These are phyloP conservation scores for Arrhopalites spinosus DNA, from an alignment of 2,888 invertebrate species.

Conservation along the genomic window DNA sequence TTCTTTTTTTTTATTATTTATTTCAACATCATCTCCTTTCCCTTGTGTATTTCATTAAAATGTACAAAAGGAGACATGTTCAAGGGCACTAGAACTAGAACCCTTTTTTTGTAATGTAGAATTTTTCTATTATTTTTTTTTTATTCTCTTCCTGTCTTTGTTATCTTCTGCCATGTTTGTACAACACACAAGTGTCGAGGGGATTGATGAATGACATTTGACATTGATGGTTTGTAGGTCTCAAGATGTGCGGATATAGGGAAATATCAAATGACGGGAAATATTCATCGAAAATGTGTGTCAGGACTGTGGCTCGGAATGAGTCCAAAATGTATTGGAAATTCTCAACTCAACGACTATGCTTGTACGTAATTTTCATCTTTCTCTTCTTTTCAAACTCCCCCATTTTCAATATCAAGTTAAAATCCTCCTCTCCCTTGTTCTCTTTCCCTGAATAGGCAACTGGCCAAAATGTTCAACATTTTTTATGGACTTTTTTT, in stretches of 20 bases:
- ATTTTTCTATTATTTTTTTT: too few relatives aligned
- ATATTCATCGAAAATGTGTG: constrained; percentile 72
- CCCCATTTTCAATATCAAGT: not conserved
- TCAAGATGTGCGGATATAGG: constrained; percentile 81
- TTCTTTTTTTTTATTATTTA: not conserved
- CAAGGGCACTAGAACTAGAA: too few relatives aligned
- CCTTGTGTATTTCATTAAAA: too few relatives aligned
- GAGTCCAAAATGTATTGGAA: constrained; percentile 71
- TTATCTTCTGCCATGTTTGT: too few relatives aligned
- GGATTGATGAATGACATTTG: too few relatives aligned
- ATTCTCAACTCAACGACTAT: constrained; percentile 85
- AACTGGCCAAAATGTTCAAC: constrained; percentile 23
- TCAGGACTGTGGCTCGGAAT: constrained; percentile 81
- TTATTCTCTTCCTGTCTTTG: too few relatives aligned
- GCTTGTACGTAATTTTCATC: constrained; percentile 67
- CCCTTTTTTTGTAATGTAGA: too few relatives aligned
- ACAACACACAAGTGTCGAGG: too few relatives aligned
- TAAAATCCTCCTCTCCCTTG: not conserved
- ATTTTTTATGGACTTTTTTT: not conserved
- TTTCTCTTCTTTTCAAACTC: not conserved
- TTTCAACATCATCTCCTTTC: too few relatives aligned
- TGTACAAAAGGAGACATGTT: too few relatives aligned
- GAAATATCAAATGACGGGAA: constrained; percentile 82
- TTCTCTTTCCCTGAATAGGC: constrained; percentile 3
- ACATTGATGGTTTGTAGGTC: constrained; percentile 57